phyloP scores from a whole-genome alignment of 2,113 vertebrate species.

The Struthio camelus region DNA sequence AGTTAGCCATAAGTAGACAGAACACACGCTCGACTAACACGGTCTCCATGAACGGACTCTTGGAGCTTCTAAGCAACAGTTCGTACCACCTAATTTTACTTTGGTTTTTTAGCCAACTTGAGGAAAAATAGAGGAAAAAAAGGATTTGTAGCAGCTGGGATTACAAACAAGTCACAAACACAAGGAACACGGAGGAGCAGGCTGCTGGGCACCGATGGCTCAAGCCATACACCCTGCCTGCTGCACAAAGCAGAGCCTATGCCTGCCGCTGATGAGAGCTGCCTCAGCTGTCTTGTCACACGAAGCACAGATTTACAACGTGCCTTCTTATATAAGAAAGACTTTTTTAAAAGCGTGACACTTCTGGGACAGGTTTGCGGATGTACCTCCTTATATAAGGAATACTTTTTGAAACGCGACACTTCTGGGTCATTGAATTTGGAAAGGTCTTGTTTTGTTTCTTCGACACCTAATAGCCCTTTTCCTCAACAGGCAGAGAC shows the following conservation, averaged over 20 bases:
- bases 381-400: fast-evolving
- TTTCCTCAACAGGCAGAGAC: background rate
- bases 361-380: background rate
- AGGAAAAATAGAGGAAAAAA: background rate
- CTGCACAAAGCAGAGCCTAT: fast-evolving
- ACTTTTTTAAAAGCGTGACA: background rate
- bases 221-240: fast-evolving
- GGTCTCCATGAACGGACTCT: background rate
- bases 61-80: background rate
- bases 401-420: background rate
- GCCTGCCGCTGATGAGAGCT: fast-evolving
- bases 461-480: background rate
- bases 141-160: background rate
- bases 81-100: background rate
- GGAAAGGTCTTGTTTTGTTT: background rate
- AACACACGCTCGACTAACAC: background rate
- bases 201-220: background rate
- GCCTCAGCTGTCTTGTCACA: background rate
- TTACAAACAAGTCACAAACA: background rate
- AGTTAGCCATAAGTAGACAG: conserved; percentile 1
- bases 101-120: background rate
- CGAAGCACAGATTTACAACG: background rate
- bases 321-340: background rate
- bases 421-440: background rate
- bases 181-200: background rate